Percentiles rank a stretch among this genome's conserved stretches.
phyloP scores from a whole-genome alignment of 2,113 vertebrate species.

The Oreocharis arfaki region DNA sequence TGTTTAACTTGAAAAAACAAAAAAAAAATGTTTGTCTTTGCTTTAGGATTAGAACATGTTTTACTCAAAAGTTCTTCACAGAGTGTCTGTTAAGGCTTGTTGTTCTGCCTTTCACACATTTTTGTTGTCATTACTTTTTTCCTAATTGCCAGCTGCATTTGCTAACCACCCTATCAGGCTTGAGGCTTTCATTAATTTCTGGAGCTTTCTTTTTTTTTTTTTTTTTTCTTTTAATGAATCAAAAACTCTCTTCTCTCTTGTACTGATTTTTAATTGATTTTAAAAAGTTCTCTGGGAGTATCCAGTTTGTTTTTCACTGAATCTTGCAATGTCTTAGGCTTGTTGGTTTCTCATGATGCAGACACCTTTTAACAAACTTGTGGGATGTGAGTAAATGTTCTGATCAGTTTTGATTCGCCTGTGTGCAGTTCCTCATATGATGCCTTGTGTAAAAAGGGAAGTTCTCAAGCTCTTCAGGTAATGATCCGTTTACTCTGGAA shows the following conservation, averaged over 20 bases:
- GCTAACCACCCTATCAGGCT: neutral
- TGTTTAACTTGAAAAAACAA: neutral
- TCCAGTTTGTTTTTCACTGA: neutral
- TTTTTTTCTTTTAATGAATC: neutral
- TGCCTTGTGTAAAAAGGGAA: neutral
- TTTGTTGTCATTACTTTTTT: neutral
- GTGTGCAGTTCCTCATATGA: neutral
- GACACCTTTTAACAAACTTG: neutral
- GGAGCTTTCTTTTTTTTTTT: neutral
- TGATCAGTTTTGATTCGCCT: neutral
- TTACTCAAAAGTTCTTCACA: neutral
- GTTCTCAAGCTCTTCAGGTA: neutral
- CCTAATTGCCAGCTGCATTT: neutral
- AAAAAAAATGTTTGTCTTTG: neutral
- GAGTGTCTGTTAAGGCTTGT: neutral
- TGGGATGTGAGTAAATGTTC: fast-evolving
- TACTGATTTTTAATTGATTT: neutral
- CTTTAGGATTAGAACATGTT: neutral
- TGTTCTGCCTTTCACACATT: neutral
- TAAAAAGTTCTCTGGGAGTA: neutral
- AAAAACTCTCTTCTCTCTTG: neutral
- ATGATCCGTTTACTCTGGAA: neutral
- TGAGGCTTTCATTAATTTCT: neutral
- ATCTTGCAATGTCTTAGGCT: fast-evolving
- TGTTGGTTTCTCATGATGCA: fast-evolving